phyloP scores from a whole-genome alignment of 2,113 vertebrate genomes.

The Galeopterus variegatus region DNA sequence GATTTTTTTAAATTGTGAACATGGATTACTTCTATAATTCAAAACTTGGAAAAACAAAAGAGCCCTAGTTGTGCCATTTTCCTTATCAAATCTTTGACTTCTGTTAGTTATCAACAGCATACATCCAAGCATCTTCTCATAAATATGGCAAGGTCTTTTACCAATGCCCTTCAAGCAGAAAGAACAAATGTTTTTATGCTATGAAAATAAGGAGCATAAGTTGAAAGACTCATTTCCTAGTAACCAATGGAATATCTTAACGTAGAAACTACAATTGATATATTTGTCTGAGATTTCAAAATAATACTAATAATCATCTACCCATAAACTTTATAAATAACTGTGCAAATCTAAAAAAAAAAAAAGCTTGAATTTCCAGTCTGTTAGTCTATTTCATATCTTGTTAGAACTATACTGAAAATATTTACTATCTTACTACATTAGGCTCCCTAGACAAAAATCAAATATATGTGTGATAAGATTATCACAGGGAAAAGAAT shows the following conservation, averaged over 20 bases:
- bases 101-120: background rate
- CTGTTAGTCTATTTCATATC: background rate
- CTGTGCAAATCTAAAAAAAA: conserved; percentile 10
- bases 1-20: conserved; percentile 7
- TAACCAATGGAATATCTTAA: background rate
- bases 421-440: conserved; percentile 6
- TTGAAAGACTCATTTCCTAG: background rate
- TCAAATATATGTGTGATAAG: background rate
- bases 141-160: background rate
- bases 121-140: background rate
- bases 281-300: conserved; percentile 23
- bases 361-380: background rate
- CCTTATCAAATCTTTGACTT: background rate
- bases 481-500: conserved; percentile 33
- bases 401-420: conserved; percentile 9
- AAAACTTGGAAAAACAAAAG: background rate
- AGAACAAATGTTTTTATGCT: conserved; percentile 2
- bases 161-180: background rate
- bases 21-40: conserved; percentile 47
- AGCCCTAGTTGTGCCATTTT: background rate
- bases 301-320: background rate
- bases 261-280: background rate
- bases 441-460: conserved; percentile 2
- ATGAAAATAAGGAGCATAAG: conserved; percentile 54
- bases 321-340: background rate